These are phyloP conservation scores for Drosophila repletoides DNA, from an alignment of 1,140 invertebrate genomes.

Conservation along the genomic window DNA sequence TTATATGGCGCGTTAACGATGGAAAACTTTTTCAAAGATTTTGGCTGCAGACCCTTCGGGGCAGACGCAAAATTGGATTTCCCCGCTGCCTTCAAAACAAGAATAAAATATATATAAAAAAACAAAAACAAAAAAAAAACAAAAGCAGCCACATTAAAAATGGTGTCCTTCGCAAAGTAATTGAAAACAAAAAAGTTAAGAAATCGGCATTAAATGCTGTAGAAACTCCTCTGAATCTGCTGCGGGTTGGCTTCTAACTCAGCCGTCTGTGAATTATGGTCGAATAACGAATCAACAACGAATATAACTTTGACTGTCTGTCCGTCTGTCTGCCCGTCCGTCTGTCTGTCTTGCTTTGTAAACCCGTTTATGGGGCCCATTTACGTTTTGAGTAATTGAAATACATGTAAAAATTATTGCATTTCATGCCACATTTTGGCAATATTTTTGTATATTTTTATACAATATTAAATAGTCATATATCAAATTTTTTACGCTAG, in stretches of 20 bases:
- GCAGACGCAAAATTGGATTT: slow-evolving; percentile 7
- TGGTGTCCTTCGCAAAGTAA: slow-evolving; percentile 62
- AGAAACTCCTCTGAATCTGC: slow-evolving; percentile 45
- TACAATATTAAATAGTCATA: slow-evolving; percentile 17
- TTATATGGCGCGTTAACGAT: slow-evolving; percentile 16
- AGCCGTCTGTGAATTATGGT: slow-evolving; percentile 73
- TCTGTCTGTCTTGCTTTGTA: slow-evolving; percentile 52
- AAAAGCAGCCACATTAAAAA: slow-evolving; percentile 30
- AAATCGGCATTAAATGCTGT: slow-evolving; percentile 37
- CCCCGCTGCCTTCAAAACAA: not conserved
- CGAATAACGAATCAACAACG: slow-evolving; percentile 16
- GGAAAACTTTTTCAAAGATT: slow-evolving; percentile 60
- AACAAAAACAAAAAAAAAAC: slow-evolving; percentile 44
- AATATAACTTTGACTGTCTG: not conserved
- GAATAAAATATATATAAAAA: no score
- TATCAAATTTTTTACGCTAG: slow-evolving; percentile 45
- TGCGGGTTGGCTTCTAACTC: slow-evolving; percentile 55
- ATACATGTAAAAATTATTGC: slow-evolving; percentile 67
- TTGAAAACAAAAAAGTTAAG: slow-evolving; percentile 59
- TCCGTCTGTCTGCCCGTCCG: no score
- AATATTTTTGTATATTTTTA: slow-evolving; percentile 37
- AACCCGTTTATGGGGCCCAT: slow-evolving; percentile 36
- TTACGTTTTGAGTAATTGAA: slow-evolving; percentile 60
- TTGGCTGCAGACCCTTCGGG: no score
- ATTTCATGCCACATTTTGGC: slow-evolving; percentile 66